Percentiles rank a stretch among this genome's conserved stretches.
phyloP scores from a whole-genome alignment of 2,888 invertebrate genomes.

The Melieria picta region DNA sequence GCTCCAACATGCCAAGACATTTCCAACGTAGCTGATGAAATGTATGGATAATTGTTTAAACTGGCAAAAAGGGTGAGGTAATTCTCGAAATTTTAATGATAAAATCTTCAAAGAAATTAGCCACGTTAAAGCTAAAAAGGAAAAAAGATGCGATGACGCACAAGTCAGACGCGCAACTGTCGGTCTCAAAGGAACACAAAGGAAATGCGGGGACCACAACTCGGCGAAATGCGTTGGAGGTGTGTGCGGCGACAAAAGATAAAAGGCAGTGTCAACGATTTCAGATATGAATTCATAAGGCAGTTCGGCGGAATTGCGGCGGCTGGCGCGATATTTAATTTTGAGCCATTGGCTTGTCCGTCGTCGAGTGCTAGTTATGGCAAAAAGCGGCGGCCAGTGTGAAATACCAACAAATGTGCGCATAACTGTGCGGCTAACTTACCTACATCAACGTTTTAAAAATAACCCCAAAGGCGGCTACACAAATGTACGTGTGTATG shows the following conservation, averaged over 20 bases:
- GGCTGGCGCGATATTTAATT: background rate
- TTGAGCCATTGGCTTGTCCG: background rate
- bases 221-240: too few relatives aligned
- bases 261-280: too few relatives aligned
- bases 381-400: too few relatives aligned
- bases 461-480: background rate
- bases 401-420: background rate
- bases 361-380: too few relatives aligned
- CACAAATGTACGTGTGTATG: background rate
- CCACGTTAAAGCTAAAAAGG: slow-evolving; percentile 10
- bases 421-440: slow-evolving; percentile 25
- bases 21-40: background rate
- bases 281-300: too few relatives aligned
- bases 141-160: slow-evolving; percentile 13
- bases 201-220: too few relatives aligned
- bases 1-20: too few relatives aligned
- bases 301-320: too few relatives aligned
- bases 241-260: too few relatives aligned
- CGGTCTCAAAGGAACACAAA: too few relatives aligned
- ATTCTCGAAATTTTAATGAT: slow-evolving; percentile 23
- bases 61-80: slow-evolving; percentile 17
- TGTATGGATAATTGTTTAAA: background rate
- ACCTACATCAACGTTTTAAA: slow-evolving; percentile 36
- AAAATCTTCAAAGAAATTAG: slow-evolving; percentile 19
- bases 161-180: background rate